Base-by-base conservation (phyloP, 2,113 vertebrate genomes). In the Chlorocebus sabaeus region DNA sequence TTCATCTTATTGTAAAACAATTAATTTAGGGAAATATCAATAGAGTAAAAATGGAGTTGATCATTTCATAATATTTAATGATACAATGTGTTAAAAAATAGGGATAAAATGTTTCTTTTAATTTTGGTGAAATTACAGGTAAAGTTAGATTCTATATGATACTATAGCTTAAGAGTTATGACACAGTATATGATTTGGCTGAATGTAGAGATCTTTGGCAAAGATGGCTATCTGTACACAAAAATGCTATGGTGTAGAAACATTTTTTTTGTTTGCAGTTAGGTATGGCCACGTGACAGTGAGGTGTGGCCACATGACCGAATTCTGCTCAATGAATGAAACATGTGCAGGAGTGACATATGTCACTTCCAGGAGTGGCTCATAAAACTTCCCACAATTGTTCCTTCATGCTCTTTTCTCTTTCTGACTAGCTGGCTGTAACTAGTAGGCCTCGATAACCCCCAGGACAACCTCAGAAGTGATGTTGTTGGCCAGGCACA, bases 11-110 rank as follows among this genome's bases (percentile, higher is more conserved):
- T 93, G 16, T 79, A 35, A 93, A 95, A 85, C 18, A 90, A 94
- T 10, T 76, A 92, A 96, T 38, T 85, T 23, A 82, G 12, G 10
- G n/a, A 95, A 96, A 18, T 80, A 96, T 67, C 23, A 95, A 93
- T 78, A 23, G 27, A 57, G 13, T 75, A 79, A 95, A 78, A 95
- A 94, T 67, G 22, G 45, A 78, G 30, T 40, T 72, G 38, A 61
- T 70, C 32, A 90, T 11, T 93, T 95, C 85, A 72, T 92, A 80
- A 80, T 86, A 92, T 32, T 82, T 86, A 86, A 94, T 79, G n/a
- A 81, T 0, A 78, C 4, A 89, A 59, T 72, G 23, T 38, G 0
- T 57, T 90, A 90, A 85, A 23, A 93, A 55, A 80, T 6, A 75
- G 32, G 25, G 45, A 91, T 57, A 43, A 88, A 96, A 95, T 45